A percentile compares a stretch with the other conserved stretches of the same genome.
Evolutionary conservation across 1,140 invertebrate genomes (phyloP).

Genomic region (Ceratoteleas bidentatus): DNA sequence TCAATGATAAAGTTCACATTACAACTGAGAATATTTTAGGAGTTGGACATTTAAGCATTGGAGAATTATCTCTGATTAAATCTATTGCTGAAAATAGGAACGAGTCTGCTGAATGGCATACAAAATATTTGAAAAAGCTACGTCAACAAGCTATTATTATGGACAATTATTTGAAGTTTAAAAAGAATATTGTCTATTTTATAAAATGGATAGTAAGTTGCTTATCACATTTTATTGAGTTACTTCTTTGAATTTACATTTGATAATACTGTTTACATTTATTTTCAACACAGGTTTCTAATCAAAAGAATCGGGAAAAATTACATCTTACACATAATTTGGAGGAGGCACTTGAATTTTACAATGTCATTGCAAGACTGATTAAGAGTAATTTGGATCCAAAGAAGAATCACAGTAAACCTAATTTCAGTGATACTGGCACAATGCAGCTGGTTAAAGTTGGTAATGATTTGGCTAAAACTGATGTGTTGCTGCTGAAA

Average conservation of each 20-base stretch:
- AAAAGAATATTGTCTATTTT: slow-evolving; percentile 9
- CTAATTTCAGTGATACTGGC: no score
- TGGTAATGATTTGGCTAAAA: no score
- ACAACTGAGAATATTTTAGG: slow-evolving; percentile 65
- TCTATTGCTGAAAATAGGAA: slow-evolving; percentile 26
- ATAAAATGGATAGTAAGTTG: slow-evolving; percentile 42
- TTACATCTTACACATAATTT: background rate
- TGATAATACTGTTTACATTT: background rate
- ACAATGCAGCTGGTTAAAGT: no score
- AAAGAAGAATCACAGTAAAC: background rate
- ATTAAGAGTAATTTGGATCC: slow-evolving; percentile 9
- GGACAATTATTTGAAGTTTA: slow-evolving; percentile 17
- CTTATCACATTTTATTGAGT: background rate
- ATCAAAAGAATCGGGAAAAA: slow-evolving; percentile 4
- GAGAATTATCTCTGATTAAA: slow-evolving; percentile 72
- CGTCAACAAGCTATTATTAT: slow-evolving; percentile 12
- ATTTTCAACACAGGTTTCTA: slow-evolving; percentile 1
- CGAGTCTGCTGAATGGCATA: background rate
- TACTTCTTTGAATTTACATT: background rate
- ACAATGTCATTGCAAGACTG: slow-evolving; percentile 1
- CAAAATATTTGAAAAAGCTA: slow-evolving; percentile 31
- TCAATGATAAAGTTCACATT: slow-evolving; percentile 69
- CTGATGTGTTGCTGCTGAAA: no score
- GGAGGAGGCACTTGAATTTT: slow-evolving; percentile 21
- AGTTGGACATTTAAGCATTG: slow-evolving; percentile 71